phyloP scores from a whole-genome alignment of 2,113 vertebrate genomes.

The Notechis scutatus region DNA sequence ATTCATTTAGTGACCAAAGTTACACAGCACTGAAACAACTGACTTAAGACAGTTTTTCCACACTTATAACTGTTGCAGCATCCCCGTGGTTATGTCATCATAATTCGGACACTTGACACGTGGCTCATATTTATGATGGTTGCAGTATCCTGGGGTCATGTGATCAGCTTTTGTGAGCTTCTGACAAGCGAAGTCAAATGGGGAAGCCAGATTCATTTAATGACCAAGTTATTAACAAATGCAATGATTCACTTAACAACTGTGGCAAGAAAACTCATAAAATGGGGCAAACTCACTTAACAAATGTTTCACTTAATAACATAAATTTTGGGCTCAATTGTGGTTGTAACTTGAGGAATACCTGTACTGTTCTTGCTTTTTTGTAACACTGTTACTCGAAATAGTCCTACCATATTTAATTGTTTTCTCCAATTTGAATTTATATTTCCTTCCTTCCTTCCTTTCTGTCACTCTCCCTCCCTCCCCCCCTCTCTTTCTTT shows the following conservation, averaged over 20 bases:
- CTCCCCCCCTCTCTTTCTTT: not conserved
- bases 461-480: not conserved
- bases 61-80: not conserved
- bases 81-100: not conserved
- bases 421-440: not conserved
- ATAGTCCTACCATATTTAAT: not conserved
- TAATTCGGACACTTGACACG: fast-evolving
- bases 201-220: not conserved
- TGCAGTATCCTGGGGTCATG: not conserved
- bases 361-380: not conserved
- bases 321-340: not conserved
- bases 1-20: not conserved
- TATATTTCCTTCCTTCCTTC: not conserved
- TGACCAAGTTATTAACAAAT: not conserved
- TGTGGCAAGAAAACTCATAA: not conserved
- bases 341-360: not conserved
- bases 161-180: not conserved
- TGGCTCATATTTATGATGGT: not conserved
- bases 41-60: not conserved
- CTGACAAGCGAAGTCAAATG: not conserved
- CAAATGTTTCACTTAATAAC: not conserved
- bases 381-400: not conserved
- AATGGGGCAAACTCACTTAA: not conserved
- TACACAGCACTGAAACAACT: not conserved
- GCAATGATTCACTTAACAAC: not conserved